A percentile compares a stretch with the other conserved stretches of the same genome.
These are phyloP conservation scores for Neotoxoptera formosana DNA, from an alignment of 1,140 invertebrate genomes.

Conservation along the genomic window DNA sequence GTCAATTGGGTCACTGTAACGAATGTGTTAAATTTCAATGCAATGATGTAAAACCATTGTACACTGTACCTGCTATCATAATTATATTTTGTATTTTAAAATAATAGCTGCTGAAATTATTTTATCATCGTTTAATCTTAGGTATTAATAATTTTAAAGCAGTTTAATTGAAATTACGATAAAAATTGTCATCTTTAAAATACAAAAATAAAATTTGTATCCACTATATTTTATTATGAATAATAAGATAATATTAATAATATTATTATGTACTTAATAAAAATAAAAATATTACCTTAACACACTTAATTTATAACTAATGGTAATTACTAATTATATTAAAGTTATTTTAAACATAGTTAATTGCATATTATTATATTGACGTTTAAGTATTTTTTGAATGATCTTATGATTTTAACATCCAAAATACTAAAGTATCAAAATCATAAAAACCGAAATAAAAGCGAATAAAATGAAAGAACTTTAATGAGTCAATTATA, in stretches of 20 bases:
- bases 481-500: slow-evolving; percentile 5
- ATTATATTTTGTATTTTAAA: too few relatives aligned
- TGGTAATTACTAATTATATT: neutral
- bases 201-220: neutral
- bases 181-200: neutral
- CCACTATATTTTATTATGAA: too few relatives aligned
- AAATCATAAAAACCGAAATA: neutral
- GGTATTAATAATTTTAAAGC: neutral
- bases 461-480: neutral
- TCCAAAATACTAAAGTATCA: neutral
- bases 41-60: too few relatives aligned
- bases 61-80: too few relatives aligned
- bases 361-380: neutral
- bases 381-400: neutral
- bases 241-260: too few relatives aligned
- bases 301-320: neutral
- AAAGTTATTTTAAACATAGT: neutral
- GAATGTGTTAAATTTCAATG: too few relatives aligned
- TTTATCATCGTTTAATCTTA: neutral
- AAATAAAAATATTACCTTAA: neutral
- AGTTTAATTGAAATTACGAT: neutral
- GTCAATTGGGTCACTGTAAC: too few relatives aligned
- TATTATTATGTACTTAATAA: too few relatives aligned
- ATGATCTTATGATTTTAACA: neutral
- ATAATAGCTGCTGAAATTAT: neutral